phyloP scores from a whole-genome alignment of 1,140 invertebrate genomes.

The Babylonia areolata region DNA sequence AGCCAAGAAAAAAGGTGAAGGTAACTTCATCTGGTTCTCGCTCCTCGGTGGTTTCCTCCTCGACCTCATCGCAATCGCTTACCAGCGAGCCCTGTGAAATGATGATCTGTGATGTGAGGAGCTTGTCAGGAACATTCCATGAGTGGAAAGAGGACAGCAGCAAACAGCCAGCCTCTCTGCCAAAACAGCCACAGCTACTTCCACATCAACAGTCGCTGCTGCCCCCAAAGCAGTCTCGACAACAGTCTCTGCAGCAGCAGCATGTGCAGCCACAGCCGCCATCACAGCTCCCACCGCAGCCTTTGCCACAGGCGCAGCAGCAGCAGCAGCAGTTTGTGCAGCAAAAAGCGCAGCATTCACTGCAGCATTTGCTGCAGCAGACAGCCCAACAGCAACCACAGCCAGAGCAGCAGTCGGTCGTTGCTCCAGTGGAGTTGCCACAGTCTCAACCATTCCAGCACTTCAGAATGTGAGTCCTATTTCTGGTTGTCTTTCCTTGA shows the following conservation, averaged over 20 bases:
- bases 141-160: not conserved
- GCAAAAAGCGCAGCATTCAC: too few species aligned
- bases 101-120: conserved; percentile 2
- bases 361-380: not conserved
- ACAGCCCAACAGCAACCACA: too few species aligned
- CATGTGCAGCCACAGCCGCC: not conserved
- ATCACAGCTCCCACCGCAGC: not conserved
- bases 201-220: too few species aligned
- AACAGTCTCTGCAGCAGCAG: not conserved
- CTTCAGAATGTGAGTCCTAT: too few species aligned
- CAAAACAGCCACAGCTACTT: too few species aligned
- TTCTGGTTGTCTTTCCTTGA: too few species aligned
- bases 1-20: not conserved
- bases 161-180: not conserved
- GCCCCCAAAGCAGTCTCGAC: not conserved
- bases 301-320: not conserved
- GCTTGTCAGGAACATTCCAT: not conserved
- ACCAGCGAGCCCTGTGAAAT: not conserved
- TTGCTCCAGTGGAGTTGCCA: too few species aligned
- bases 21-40: not conserved
- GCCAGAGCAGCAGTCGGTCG: too few species aligned
- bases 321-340: not conserved
- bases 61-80: not conserved
- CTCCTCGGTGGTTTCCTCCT: not conserved
- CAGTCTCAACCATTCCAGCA: too few species aligned